These are phyloP conservation scores for Mus minutoides DNA, from an alignment of 2,797 vertebrate species.

Conservation along the genomic window DNA sequence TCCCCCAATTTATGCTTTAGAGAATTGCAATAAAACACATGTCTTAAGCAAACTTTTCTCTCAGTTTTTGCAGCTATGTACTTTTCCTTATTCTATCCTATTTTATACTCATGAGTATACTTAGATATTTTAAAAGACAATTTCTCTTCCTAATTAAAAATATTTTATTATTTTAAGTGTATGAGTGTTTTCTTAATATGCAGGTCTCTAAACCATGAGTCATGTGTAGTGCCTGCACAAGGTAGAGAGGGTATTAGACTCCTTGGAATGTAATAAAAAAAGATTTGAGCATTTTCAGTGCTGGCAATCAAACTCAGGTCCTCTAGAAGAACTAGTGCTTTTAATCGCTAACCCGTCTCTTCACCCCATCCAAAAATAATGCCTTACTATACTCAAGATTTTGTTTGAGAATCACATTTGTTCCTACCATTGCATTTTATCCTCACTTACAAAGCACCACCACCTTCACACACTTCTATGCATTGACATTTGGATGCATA, in stretches of 20 bases:
- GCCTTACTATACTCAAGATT: neutral
- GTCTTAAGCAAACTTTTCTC: neutral
- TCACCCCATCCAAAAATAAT: neutral
- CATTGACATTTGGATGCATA: neutral
- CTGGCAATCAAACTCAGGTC: neutral
- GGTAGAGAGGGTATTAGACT: neutral
- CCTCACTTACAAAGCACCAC: neutral
- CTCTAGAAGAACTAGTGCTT: neutral
- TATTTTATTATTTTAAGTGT: neutral
- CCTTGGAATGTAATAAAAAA: neutral
- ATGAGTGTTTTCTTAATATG: neutral
- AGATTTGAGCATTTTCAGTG: neutral
- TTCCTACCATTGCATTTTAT: neutral
- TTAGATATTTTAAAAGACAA: neutral
- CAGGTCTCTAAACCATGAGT: too few relatives aligned
- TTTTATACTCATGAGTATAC: neutral
- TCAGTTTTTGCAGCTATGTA: neutral
- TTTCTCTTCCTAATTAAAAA: neutral
- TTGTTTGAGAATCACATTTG: neutral
- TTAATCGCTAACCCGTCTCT: neutral
- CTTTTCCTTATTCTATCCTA: neutral
- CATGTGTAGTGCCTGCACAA: neutral
- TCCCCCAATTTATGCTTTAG: neutral
- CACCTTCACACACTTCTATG: neutral
- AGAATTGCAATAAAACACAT: neutral